Percentiles rank a stretch among this genome's conserved stretches.
phyloP scores from a whole-genome alignment of 2,797 vertebrate genomes.

The Cuniculus paca region DNA sequence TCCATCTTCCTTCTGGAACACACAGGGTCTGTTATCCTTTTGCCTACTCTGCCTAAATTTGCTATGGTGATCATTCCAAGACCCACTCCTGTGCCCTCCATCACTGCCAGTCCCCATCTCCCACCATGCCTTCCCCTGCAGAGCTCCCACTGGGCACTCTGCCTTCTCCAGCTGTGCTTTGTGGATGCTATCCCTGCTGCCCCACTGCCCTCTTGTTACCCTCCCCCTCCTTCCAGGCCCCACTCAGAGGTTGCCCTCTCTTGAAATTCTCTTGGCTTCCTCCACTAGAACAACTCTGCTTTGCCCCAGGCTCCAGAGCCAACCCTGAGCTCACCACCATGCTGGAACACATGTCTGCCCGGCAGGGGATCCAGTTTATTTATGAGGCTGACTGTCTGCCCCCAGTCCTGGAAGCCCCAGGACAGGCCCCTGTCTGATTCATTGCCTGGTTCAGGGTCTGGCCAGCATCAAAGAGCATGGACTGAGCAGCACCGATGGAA shows the following conservation, averaged over 20 bases:
- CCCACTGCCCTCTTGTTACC: background rate
- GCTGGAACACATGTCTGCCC: slow-evolving; percentile 72
- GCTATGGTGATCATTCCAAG: background rate
- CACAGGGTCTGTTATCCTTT: background rate
- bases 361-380: slow-evolving; percentile 72
- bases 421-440: slow-evolving; percentile 79
- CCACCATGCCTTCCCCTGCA: rapidly evolving
- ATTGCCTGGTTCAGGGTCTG: slow-evolving; percentile 53
- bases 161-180: background rate
- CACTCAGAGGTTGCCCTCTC: background rate
- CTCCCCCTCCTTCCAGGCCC: background rate
- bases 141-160: background rate
- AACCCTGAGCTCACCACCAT: slow-evolving; percentile 67
- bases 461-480: slow-evolving; percentile 31
- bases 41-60: background rate
- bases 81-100: background rate
- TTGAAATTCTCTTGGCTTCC: background rate
- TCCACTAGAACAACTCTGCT: background rate
- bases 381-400: slow-evolving; percentile 81
- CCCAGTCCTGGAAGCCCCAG: slow-evolving; percentile 2
- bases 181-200: background rate
- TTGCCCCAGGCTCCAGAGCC: slow-evolving; percentile 44
- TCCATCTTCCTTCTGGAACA: background rate
- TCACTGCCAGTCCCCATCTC: background rate
- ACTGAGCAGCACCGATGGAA: slow-evolving; percentile 11